Evolutionary conservation across 2,888 invertebrate genomes (phyloP), one percentile per base, ranked within the genome.

Genomic region (Nephrotoma guestfalica): DNA sequence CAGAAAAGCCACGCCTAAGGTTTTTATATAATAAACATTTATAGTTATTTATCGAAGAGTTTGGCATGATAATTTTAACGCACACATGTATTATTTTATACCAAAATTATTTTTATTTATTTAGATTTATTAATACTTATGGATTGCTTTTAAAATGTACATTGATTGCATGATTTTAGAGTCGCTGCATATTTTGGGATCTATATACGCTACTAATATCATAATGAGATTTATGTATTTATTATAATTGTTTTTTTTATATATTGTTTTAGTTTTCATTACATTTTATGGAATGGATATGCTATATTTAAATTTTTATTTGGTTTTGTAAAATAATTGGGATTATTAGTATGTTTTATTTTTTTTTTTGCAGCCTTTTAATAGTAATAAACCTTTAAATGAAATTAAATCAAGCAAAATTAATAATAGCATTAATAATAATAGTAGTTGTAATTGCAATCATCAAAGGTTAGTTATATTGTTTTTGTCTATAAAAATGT

Each of bases 1-100:
- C 96, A 88, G 97, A 97, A 91, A 94, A 95, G 90, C 86, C 86
- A 41, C 94, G 97, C 91, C 96, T 97, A 92, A 96, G 97, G 96
- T 96, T 85, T 57, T 86, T 87, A 87, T 88, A 86, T 86, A 85
- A 86, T 86, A 87, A 86, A 87, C 86, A 83, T 87, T 86, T 84
- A 41, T 84, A 86, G 45, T 43, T 86, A 45, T 41, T 15, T 41
- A 41, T 42, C 6, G 42, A n/a, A 85, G n/a, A 42, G 3, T 41
- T 85, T 85, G 84, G 41, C 84, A 85, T 85, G 84, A 7, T n/a
- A 41, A 15, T 85, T 40, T 83, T 13, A 83, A 83, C 83, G 7
- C 7, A 11, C 2, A 6, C 83, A 41, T 71, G 6, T 15, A 9
- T 30, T 71, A 30, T 71, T 7, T 30, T 71, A 9, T 30, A 71